Conservation (phyloP, 2,888 invertebrate genomes). For the Tenthredo notha region DNA sequence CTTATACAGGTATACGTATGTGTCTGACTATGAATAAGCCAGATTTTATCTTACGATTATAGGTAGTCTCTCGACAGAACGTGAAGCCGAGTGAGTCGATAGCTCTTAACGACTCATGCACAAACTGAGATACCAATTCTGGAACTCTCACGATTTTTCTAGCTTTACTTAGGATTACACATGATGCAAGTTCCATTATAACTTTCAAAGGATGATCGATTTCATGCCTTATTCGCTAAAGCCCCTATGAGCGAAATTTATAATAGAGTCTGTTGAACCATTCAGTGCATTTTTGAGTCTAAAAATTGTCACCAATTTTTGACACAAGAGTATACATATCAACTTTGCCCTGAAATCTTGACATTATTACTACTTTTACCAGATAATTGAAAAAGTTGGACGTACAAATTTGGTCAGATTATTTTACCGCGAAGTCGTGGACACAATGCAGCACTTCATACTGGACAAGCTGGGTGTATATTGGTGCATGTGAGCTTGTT, state of each 20-base stretch:
- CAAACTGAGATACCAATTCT: conserved; percentile 7
- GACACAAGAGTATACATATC: neutral
- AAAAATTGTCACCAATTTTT: too few species aligned
- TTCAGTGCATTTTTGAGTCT: neutral
- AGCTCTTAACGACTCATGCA: conserved; percentile 18
- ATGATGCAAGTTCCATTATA: neutral
- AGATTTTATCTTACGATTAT: neutral
- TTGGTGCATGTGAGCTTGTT: neutral
- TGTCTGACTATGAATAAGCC: conserved; percentile 6
- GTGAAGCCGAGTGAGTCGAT: conserved; percentile 20
- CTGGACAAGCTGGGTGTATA: neutral
- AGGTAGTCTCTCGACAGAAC: neutral
- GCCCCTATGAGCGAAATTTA: neutral
- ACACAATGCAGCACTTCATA: too few species aligned
- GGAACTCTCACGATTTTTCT: neutral
- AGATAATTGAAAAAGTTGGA: too few species aligned
- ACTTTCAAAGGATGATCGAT: neutral
- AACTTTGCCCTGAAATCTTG: neutral
- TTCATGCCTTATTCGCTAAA: neutral
- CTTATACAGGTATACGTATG: neutral
- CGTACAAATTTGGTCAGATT: too few species aligned
- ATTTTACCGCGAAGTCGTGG: too few species aligned
- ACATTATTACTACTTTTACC: too few species aligned
- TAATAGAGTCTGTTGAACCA: neutral
- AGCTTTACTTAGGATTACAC: conserved; percentile 12